phyloP scores from a whole-genome alignment of 2,797 vertebrate genomes.

The Cynodonichthys magdalenae region DNA sequence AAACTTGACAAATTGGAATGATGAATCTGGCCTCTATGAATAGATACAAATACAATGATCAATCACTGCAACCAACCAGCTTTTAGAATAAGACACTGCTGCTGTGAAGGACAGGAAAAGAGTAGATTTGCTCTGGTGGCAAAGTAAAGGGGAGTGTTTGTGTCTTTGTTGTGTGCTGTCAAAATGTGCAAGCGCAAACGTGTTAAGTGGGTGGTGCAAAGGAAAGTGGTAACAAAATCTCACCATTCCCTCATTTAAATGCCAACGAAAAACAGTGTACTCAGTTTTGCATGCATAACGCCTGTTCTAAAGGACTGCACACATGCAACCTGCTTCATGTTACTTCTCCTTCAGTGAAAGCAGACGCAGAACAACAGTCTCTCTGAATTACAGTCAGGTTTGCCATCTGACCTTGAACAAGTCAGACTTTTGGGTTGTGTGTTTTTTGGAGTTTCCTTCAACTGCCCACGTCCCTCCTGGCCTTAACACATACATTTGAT shows the following conservation, averaged over 20 bases:
- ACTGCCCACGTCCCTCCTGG: constrained; percentile 40
- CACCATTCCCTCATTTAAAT: constrained; percentile 37
- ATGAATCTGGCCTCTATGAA: constrained; percentile 74
- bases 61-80: constrained; percentile 54
- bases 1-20: constrained; percentile 78
- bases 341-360: constrained; percentile 21
- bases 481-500: constrained; percentile 44
- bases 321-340: background rate
- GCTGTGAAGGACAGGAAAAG: constrained; percentile 57
- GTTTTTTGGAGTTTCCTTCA: constrained; percentile 37
- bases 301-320: constrained; percentile 15
- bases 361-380: constrained; percentile 41
- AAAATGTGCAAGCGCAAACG: constrained; percentile 25
- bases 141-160: constrained; percentile 21
- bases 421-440: constrained; percentile 8
- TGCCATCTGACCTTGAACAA: constrained; percentile 50
- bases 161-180: constrained; percentile 28
- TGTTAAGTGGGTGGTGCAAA: constrained; percentile 16
- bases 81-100: constrained; percentile 46
- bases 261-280: constrained; percentile 30
- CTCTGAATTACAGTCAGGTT: constrained; percentile 42
- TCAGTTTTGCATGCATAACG: constrained; percentile 9
- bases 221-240: constrained; percentile 25
- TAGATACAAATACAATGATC: constrained; percentile 71
- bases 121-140: constrained; percentile 34